These are phyloP conservation scores for Drosophila guanche DNA, from an alignment of 1,140 invertebrate species.

Conservation along the genomic window DNA sequence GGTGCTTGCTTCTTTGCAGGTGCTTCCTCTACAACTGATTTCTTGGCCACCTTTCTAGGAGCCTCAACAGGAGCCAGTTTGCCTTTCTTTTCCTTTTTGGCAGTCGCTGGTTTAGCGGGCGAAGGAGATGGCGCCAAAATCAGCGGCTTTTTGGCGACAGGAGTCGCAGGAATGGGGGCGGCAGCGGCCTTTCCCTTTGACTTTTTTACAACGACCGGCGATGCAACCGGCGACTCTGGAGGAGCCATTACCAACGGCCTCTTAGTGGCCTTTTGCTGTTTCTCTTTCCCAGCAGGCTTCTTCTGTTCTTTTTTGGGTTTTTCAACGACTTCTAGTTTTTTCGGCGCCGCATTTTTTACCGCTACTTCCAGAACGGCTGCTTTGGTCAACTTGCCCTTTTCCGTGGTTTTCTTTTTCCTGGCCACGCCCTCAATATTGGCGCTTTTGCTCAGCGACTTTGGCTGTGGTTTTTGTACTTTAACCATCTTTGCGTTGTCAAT, in stretches of 20 bases:
- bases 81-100: constrained; percentile 26
- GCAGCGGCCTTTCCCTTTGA: constrained; percentile 1
- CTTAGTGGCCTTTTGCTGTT: constrained; percentile 30
- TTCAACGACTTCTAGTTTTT: neutral
- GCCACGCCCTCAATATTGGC: constrained; percentile 40
- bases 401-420: constrained; percentile 59
- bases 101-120: constrained; percentile 7
- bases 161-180: neutral
- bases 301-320: constrained; percentile 16
- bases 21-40: neutral
- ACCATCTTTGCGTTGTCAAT: constrained; percentile 46
- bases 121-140: constrained; percentile 31
- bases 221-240: constrained; percentile 33
- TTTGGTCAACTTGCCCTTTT: constrained; percentile 42
- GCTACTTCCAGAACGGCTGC: constrained; percentile 3
- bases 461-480: constrained; percentile 68
- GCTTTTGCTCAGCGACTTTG: constrained; percentile 63
- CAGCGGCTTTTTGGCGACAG: constrained; percentile 4
- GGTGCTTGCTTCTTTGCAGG: neutral
- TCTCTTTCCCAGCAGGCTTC: constrained; percentile 4
- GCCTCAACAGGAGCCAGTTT: neutral
- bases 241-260: constrained; percentile 61
- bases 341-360: constrained; percentile 4
- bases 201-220: constrained; percentile 23
- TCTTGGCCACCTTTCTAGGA: constrained; percentile 6